Base-by-base conservation (phyloP, 2,113 vertebrate genomes). In the Balaeniceps rex region DNA sequence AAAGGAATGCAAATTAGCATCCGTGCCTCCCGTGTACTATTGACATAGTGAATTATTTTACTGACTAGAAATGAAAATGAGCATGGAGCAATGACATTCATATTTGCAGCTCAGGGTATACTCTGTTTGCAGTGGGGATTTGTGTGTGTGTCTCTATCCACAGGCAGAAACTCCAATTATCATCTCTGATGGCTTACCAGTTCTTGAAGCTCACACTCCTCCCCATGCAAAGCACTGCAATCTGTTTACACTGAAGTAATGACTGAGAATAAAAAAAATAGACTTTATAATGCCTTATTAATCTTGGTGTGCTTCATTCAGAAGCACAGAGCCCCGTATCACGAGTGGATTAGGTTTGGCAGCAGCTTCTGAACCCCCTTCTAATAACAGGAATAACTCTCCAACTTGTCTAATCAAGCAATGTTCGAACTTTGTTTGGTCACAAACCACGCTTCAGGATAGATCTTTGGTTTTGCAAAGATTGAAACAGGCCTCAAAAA, bases 1-100 rank as follows among this genome's bases (percentile, higher is more conserved):
- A 95, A 97, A 42, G 54, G 81, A 93, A 96, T 90, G 92, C 90
- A 97, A 94, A 97, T 96, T 84, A 96, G 79, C 94, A 95, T 79
- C 86, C 49, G 25, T 95, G 76, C 93, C 92, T 96, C 94, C 93
- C 42, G 40, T 95, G 91, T 95, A 60, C 78, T 96, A 95, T 96
- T 97, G 96, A 90, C 94, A 95, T 51, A 96, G 84, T 88, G 94
- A 97, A 96, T 95, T 95, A 93, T 97, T 97, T 94, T 96, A 91
- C 94, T 93, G 64, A 52, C 55, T 96, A 83, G 81, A 90, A 95
- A 94, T 77, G 60, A 94, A 91, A 95, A 95, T 64, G 75, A 94
- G 78, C 63, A 94, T 0, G 0, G 46, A 94, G 70, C 54, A 91
- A 60, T 8, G 44, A 90, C 42, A 81, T 60, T 90, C 82, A 40